These are phyloP conservation scores for Sceloporus undulatus DNA, from an alignment of 2,113 vertebrate genomes.

Conservation along the genomic window DNA sequence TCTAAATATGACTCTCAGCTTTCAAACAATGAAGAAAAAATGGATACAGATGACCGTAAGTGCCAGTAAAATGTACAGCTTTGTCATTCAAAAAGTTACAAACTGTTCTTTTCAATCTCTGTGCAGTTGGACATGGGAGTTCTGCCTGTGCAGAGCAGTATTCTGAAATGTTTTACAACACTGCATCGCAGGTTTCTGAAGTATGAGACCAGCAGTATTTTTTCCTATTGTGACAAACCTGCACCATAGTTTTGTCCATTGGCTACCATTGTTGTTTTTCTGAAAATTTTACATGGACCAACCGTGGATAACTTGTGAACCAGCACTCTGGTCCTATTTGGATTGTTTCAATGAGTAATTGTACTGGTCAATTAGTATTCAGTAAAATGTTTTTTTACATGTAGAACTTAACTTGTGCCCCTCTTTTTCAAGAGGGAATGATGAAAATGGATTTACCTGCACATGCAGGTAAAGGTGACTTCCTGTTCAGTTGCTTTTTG, in stretches of 20 bases:
- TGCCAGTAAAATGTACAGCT: conserved; percentile 39
- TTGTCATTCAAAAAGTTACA: conserved; percentile 18
- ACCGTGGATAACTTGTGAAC: no score
- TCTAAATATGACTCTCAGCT: conserved; percentile 77
- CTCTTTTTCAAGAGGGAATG: not conserved
- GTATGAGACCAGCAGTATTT: no score
- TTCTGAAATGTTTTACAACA: not conserved
- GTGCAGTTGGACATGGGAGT: not conserved
- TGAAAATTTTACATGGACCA: no score
- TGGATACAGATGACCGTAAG: conserved; percentile 89
- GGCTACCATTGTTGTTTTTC: no score
- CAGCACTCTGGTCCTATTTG: no score
- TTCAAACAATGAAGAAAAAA: conserved; percentile 84
- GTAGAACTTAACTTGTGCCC: not conserved
- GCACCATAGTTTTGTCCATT: no score
- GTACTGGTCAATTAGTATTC: no score
- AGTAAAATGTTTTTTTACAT: no score
- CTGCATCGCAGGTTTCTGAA: no score
- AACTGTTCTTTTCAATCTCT: not conserved
- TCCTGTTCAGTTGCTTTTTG: not conserved
- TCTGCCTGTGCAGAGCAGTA: not conserved
- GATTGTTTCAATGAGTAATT: no score
- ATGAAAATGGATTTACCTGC: no score
- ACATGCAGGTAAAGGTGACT: not conserved
- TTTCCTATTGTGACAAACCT: no score